Evolutionary conservation across 2,888 invertebrate genomes (phyloP), one percentile per base, ranked within the genome.

Genomic region (Catocala sponsa): DNA sequence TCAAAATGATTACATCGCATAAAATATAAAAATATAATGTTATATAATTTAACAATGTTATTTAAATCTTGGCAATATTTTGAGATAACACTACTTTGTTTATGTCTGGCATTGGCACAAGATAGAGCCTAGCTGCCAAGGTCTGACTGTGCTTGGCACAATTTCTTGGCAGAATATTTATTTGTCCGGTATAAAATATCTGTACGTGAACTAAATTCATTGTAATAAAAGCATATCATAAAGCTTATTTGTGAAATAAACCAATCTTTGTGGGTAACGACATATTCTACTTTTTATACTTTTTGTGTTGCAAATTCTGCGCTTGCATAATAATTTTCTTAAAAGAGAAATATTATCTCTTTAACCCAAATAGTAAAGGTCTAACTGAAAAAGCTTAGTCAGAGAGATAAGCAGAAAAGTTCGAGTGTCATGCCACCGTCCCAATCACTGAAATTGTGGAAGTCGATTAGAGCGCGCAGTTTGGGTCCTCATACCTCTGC

Each of bases 81-180:
- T 68, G 59, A 70, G 66, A 65, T 70, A 57, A 25, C 25, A 4
- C 25, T 25, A 2, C 61, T 64, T 79, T 82, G 68, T 78, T 82
- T 81, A 79, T 78, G 76, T 79, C 79, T 76, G 74, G 68, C 77
- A 81, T 83, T 88, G 87, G 86, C 86, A 85, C 78, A 69, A 74
- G 68, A 70, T 65, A 62, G 63, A 63, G 68, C 57, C 70, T 70
- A 78, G 74, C 76, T 72, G 71, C 72, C 72, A 82, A 80, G 78
- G 82, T 84, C 9, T 38, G 6, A 4, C 35, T 38, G 35, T 38
- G 7, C 35, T 88, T 90, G 90, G 87, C 90, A 86, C 77, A 71
- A 73, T 72, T 76, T 79, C 79, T 81, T 83, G 85, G 86, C 84
- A 82, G 66, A 72, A 77, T 70, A 72, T 79, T 78, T 76, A 78